Evolutionary conservation across 2,797 vertebrate species (phyloP).

Genomic region (Scleropages formosus): DNA sequence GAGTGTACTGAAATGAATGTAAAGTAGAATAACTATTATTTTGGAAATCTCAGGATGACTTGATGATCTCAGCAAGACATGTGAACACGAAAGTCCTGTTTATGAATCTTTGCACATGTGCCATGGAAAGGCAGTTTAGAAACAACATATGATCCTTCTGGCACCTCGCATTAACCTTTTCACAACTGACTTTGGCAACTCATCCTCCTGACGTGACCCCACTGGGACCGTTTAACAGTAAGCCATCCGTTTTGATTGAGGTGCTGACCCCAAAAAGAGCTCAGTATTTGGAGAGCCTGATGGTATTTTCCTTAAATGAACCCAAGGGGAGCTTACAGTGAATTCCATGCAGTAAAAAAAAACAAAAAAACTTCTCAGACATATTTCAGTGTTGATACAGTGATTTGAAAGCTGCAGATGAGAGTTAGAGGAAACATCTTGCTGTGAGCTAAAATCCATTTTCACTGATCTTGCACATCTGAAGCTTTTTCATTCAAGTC

Average conservation of each 20-base stretch:
- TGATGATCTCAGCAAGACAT: no score
- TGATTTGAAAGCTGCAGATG: conserved; percentile 13
- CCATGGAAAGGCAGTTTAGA: conserved; percentile 3
- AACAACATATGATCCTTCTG: conserved; percentile 8
- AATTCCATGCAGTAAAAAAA: neutral
- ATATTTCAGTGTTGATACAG: neutral
- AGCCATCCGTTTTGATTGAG: conserved; percentile 25
- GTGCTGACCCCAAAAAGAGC: conserved; percentile 11
- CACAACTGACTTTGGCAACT: neutral
- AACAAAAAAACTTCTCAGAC: neutral
- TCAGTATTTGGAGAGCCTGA: conserved; percentile 19
- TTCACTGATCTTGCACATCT: neutral
- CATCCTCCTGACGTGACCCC: conserved; percentile 4
- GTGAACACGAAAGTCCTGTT: no score
- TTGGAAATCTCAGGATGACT: no score
- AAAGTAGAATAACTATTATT: no score
- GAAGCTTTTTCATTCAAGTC: conserved; percentile 9
- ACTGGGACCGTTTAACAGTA: conserved; percentile 11
- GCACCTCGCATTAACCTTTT: conserved; percentile 18
- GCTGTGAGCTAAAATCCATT: neutral
- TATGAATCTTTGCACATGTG: neutral
- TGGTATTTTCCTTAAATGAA: conserved; percentile 21
- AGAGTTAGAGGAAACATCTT: neutral
- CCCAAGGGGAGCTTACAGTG: neutral
- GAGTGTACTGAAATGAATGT: no score